Percentiles rank a stretch among this genome's conserved stretches.
Conservation (phyloP, 2,888 invertebrate genomes). For the Caenorhabditis wallacei region DNA sequence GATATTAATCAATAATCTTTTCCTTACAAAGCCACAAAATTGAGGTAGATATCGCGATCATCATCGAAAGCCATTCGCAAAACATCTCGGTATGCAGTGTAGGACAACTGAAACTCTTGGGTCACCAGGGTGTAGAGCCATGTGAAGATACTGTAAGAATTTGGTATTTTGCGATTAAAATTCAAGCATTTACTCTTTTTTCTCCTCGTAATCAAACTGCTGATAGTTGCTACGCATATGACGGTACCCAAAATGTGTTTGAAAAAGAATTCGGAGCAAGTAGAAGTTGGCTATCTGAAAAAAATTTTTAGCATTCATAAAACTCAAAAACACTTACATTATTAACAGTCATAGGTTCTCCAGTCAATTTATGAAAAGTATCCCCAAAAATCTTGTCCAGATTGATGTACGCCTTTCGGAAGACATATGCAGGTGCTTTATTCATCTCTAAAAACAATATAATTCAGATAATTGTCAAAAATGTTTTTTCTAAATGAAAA, state of each 20-base stretch:
- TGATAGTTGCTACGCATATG: neutral
- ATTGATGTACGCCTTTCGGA: slow-evolving; percentile 35
- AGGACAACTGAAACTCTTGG: slow-evolving; percentile 34
- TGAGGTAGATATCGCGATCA: slow-evolving; percentile 17
- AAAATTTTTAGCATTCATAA: too few relatives aligned
- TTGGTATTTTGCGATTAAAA: too few relatives aligned
- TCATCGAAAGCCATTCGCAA: slow-evolving; percentile 34
- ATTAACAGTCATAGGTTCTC: slow-evolving; percentile 61
- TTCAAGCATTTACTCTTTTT: slow-evolving; percentile 6
- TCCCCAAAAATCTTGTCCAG: slow-evolving; percentile 66
- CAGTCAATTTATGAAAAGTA: slow-evolving; percentile 52
- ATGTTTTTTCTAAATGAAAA: too few relatives aligned
- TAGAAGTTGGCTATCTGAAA: slow-evolving; percentile 55
- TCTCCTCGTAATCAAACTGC: slow-evolving; percentile 24
- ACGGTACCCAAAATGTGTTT: slow-evolving; percentile 57
- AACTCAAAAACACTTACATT: slow-evolving; percentile 32
- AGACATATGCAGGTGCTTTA: too few relatives aligned
- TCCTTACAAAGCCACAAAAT: slow-evolving; percentile 18
- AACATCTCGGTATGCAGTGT: slow-evolving; percentile 30
- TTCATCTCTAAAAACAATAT: too few relatives aligned
- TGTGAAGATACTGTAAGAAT: slow-evolving; percentile 46
- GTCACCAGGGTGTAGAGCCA: slow-evolving; percentile 26
- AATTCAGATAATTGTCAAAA: too few relatives aligned
- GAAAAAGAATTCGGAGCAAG: slow-evolving; percentile 44
- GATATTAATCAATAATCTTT: neutral